These are phyloP conservation scores for Brachionus calyciflorus DNA, from an alignment of 1,140 invertebrate genomes.

Conservation along the genomic window DNA sequence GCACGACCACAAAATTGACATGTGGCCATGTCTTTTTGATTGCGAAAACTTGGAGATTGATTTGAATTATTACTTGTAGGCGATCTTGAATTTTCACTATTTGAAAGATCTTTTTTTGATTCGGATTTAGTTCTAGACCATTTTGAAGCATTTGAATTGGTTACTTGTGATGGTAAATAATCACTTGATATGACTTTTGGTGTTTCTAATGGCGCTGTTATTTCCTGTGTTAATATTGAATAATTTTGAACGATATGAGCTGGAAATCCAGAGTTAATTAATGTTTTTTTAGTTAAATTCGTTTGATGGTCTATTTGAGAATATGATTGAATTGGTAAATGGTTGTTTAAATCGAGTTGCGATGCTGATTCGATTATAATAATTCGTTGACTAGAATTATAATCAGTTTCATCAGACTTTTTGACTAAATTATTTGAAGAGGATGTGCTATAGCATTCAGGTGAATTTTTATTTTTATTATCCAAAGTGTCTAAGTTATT, in stretches of 20 bases:
- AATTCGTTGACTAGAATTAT: conserved; percentile 8
- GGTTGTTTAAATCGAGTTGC: neutral
- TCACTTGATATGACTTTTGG: neutral
- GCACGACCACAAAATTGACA: conserved; percentile 44
- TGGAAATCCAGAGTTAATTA: conserved; percentile 8
- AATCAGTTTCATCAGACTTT: neutral
- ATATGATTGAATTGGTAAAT: conserved; percentile 2
- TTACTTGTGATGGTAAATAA: neutral
- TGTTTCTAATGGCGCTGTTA: conserved; percentile 30
- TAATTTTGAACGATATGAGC: conserved; percentile 45
- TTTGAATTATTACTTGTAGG: neutral
- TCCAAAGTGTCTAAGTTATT: conserved; percentile 15
- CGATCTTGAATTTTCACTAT: neutral
- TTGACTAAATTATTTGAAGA: neutral
- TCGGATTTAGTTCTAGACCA: neutral
- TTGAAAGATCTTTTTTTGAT: neutral
- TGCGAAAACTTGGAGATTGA: neutral
- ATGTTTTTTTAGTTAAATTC: conserved; percentile 14
- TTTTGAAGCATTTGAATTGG: neutral
- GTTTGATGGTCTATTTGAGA: neutral
- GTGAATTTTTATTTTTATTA: neutral
- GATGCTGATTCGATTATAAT: conserved; percentile 11
- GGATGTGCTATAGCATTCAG: too few species aligned
- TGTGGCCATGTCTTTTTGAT: conserved; percentile 24
- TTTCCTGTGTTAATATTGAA: conserved; percentile 38